Evolutionary conservation across 2,113 vertebrate genomes (phyloP), one percentile per base, ranked within the genome.

Genomic region (Crypturellus undulatus): DNA sequence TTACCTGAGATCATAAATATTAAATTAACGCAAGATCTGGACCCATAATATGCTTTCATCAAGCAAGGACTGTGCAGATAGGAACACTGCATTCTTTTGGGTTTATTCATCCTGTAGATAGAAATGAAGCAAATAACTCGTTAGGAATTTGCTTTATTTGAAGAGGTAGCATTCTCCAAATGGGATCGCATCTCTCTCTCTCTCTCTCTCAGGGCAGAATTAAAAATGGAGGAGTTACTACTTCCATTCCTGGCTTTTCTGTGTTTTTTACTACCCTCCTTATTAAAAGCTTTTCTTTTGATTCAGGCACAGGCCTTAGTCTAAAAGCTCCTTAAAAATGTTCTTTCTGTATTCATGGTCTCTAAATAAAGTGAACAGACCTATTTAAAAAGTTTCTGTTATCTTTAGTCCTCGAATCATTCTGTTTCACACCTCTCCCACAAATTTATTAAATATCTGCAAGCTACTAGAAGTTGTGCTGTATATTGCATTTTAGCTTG

Each of bases 1-100:
- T 92, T 91, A 85, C 54, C 76, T 87, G 83, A 62, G 86, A 78
- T 96, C 65, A 14, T 89, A 42, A 80, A 60, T 89, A 91, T 96
- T 92, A 88, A 91, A 87, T 97, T 92, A 95, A 70, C 32, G 65
- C 51, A 77, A 64, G 72, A 87, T 72, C 42, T 70, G 30, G 20
- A 79, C n/a, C 9, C 90, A 6, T 84, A 87, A 76, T 87, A 10
- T 6, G 25, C 40, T 84, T 90, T 76, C 52, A 34, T 84, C 22
- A 28, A 51, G 43, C 18, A 36, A 62, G 17, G 14, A 25, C 72
- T 68, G 51, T 91, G 52, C 78, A 92, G 92, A 84, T 87, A 58
- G 38, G 16, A 34, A 45, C 49, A 25, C 6, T 47, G 18, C 17
- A 24, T 83, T 80, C 22, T 60, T 88, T 67, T 93, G 56, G 6